A percentile compares a stretch with the other conserved stretches of the same genome.
Evolutionary conservation across 2,797 vertebrate genomes (phyloP).

Genomic region (Schizopygopsis malacanthus): DNA sequence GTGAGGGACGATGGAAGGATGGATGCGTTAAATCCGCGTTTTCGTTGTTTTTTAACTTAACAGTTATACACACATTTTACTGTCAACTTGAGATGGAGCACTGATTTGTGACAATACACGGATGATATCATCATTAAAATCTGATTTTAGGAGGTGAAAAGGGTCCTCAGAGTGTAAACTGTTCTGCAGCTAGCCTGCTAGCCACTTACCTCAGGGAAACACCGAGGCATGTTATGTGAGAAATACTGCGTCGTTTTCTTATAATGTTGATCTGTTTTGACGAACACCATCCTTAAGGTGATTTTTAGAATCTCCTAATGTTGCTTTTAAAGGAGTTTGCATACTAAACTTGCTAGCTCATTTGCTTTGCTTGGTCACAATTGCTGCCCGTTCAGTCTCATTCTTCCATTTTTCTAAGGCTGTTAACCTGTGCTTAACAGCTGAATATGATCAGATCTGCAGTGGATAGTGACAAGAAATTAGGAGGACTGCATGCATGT

Average conservation of each 20-base stretch:
- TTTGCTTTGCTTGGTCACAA: constrained; percentile 29
- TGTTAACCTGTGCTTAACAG: constrained; percentile 17
- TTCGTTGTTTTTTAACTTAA: neutral
- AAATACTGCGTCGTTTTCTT: constrained; percentile 6
- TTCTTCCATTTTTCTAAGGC: constrained; percentile 15
- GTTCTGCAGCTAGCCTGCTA: constrained; percentile 43
- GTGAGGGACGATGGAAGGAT: neutral
- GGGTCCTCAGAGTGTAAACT: constrained; percentile 1
- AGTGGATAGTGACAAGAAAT: constrained; percentile 1
- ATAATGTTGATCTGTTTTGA: neutral
- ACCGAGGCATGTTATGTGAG: neutral
- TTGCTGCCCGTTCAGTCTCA: neutral
- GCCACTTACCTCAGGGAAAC: constrained; percentile 17
- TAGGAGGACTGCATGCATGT: constrained; percentile 29
- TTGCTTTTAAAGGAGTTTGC: constrained; percentile 31
- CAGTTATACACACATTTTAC: neutral
- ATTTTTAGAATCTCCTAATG: neutral
- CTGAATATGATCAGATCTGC: neutral
- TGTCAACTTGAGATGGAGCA: neutral
- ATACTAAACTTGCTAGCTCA: constrained; percentile 28
- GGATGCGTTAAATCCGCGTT: constrained; percentile 16
- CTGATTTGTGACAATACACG: neutral
- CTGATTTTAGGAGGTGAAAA: neutral
- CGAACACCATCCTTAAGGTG: neutral
- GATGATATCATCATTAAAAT: neutral